Conservation (phyloP, 2,113 vertebrate genomes). For the Alaudala cheleensis region DNA sequence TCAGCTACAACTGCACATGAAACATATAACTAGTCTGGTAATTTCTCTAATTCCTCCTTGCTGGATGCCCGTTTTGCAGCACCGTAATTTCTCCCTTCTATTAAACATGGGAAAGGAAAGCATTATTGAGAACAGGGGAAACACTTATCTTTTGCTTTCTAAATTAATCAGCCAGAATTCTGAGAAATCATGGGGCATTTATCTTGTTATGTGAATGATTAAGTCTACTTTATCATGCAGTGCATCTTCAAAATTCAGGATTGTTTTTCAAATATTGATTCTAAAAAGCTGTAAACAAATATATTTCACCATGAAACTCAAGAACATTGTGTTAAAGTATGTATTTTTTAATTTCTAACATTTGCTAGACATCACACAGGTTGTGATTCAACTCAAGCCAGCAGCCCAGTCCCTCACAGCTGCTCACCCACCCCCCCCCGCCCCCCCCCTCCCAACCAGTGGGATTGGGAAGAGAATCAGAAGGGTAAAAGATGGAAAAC, state of each 20-base stretch:
- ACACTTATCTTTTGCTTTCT: background rate
- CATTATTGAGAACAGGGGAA: background rate
- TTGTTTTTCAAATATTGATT: background rate
- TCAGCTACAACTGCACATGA: background rate
- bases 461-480: background rate
- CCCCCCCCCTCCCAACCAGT: too few relatives aligned
- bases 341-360: background rate
- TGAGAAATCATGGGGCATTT: background rate
- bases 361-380: background rate
- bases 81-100: background rate
- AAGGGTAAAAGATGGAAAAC: background rate
- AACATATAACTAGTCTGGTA: background rate
- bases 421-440: background rate
- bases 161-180: background rate
- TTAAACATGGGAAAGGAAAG: background rate
- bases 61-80: background rate
- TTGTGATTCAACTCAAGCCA: background rate
- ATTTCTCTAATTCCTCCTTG: background rate
- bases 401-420: accelerated
- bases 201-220: background rate
- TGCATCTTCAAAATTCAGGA: background rate
- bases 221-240: background rate
- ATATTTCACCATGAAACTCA: background rate
- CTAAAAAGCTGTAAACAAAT: background rate
- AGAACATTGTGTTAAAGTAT: background rate